Conservation (phyloP, 2,888 invertebrate species). For the Ceramica pisi region DNA sequence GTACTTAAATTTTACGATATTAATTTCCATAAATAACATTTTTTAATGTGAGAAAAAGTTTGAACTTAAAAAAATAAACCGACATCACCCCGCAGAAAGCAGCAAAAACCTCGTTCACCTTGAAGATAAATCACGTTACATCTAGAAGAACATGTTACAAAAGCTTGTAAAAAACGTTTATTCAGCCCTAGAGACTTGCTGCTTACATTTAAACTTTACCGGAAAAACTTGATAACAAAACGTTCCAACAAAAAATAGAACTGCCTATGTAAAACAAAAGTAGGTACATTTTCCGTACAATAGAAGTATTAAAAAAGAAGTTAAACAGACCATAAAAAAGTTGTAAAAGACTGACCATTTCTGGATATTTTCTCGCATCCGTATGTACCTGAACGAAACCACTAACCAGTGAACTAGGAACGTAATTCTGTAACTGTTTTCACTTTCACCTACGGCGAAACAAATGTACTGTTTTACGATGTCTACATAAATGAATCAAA, state of each 20-base stretch:
- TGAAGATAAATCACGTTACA: slow-evolving; percentile 24
- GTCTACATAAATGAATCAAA: slow-evolving; percentile 36
- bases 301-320: slow-evolving; percentile 49
- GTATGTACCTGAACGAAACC: slow-evolving; percentile 29
- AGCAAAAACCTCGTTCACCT: not conserved
- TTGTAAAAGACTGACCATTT: slow-evolving; percentile 51
- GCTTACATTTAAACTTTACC: slow-evolving; percentile 36
- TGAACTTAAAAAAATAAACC: not conserved
- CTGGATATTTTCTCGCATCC: slow-evolving; percentile 32
- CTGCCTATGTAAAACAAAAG: slow-evolving; percentile 39
- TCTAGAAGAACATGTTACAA: slow-evolving; percentile 13
- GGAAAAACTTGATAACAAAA: slow-evolving; percentile 29
- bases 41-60: not conserved
- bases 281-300: slow-evolving; percentile 31
- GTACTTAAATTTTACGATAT: not conserved
- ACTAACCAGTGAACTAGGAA: slow-evolving; percentile 26
- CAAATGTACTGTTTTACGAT: slow-evolving; percentile 49
- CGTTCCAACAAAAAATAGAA: slow-evolving; percentile 26
- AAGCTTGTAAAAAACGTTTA: slow-evolving; percentile 49
- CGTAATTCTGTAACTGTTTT: slow-evolving; percentile 28
- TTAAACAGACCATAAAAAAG: slow-evolving; percentile 49
- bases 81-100: not conserved
- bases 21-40: not conserved
- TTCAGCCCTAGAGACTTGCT: slow-evolving; percentile 12
- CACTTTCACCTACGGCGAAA: slow-evolving; percentile 43